Evolutionary conservation across 2,888 invertebrate genomes (phyloP).

Genomic region (Synergus japonicus): DNA sequence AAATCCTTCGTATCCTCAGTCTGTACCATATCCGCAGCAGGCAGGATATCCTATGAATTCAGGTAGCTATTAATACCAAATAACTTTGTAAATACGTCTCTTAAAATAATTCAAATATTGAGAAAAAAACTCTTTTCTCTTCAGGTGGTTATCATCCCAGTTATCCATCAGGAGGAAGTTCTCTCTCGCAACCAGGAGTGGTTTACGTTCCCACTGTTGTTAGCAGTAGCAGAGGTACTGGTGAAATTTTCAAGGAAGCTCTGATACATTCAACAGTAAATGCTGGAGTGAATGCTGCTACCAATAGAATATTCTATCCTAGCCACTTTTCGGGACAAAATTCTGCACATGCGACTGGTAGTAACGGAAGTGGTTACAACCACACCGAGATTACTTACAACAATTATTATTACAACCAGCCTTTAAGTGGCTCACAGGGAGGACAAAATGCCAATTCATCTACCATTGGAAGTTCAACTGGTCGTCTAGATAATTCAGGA

Average conservation of each 20-base stretch:
- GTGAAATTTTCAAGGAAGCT: slow-evolving; percentile 53
- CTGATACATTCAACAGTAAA: slow-evolving; percentile 51
- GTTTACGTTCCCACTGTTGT: background rate
- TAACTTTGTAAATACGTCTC: background rate
- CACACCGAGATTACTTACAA: slow-evolving; percentile 51
- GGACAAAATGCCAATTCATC: background rate
- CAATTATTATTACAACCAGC: slow-evolving; percentile 50
- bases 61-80: background rate
- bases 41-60: background rate
- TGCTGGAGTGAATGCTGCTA: slow-evolving; percentile 52
- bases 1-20: background rate
- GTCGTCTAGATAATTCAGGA: background rate
- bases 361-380: background rate
- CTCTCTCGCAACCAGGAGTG: slow-evolving; percentile 21
- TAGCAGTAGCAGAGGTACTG: slow-evolving; percentile 47
- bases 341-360: background rate
- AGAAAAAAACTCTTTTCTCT: background rate
- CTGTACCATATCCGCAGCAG: background rate
- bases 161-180: slow-evolving; percentile 16
- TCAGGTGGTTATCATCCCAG: background rate
- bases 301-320: slow-evolving; percentile 51
- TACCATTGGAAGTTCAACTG: background rate
- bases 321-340: slow-evolving; percentile 41
- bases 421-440: slow-evolving; percentile 41
- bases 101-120: background rate